Evolutionary conservation across 2,888 invertebrate species (phyloP).

Genomic region (Drosophila pseudotakahashii): DNA sequence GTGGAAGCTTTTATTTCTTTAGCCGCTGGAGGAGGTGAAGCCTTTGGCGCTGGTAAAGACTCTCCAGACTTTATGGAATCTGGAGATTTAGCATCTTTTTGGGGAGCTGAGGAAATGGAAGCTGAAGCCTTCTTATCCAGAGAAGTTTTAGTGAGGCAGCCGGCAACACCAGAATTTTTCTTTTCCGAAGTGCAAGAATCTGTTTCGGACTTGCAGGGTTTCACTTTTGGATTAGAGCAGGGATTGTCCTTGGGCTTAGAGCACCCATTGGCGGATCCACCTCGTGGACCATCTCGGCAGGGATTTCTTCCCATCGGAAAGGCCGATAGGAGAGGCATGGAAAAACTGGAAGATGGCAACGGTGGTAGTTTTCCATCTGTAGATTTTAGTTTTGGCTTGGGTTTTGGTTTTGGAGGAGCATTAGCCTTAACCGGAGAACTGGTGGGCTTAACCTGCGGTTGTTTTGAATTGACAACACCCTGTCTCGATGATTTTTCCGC

Average conservation of each 20-base stretch:
- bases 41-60: not conserved
- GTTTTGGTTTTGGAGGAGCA: not conserved
- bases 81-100: not conserved
- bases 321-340: not conserved
- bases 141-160: not conserved
- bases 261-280: no score
- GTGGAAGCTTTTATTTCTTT: not conserved
- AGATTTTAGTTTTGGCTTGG: not conserved
- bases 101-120: not conserved
- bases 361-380: not conserved
- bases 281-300: conserved; percentile 20
- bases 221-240: not conserved
- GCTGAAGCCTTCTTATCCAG: not conserved
- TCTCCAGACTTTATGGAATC: not conserved
- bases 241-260: not conserved
- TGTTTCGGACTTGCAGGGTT: not conserved
- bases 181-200: not conserved
- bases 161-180: not conserved
- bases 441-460: no score
- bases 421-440: not conserved
- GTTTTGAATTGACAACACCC: not conserved
- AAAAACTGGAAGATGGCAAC: not conserved
- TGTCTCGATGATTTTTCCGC: not conserved
- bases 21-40: not conserved
- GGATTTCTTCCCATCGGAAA: conserved; percentile 25